Evolutionary conservation across 2,113 vertebrate species (phyloP), one percentile per base, ranked within the genome.

Genomic region (Lonchura striata): DNA sequence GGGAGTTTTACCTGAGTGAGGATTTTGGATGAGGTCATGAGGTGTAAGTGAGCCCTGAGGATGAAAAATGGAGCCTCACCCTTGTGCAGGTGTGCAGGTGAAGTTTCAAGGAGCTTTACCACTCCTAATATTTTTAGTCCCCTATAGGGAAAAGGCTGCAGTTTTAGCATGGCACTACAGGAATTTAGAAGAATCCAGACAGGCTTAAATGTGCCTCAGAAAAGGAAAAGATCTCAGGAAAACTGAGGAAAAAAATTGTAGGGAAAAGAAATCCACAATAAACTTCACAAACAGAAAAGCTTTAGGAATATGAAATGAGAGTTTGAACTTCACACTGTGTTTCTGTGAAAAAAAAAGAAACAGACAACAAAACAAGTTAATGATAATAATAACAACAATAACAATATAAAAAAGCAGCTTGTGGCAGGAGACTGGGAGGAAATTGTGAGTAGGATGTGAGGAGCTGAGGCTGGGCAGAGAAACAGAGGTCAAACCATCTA

Each of bases 21-120:
- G 63, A 56, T 87, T 92, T 94, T 82, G 31, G 44, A 91, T 81
- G 82, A 96, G 71, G 39, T 81, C 79, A 66, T 13, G 60, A 86
- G 35, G 33, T 92, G 52, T 22, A 30, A 95, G 75, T 19, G 75
- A 90, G 71, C 85, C 91, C 56, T 0, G 2, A 86, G 92, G 88
- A 94, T 89, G 71, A 47, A 82, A 82, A 85, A 85, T 0, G 1
- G 41, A 84, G 91, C 72, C 88, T 94, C 88, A 74, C 52, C 71
- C 84, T 65, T 64, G 28, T 8, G 10, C 87, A 93, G 90, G 75
- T 94, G 85, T 93, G 82, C 81, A 37, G 83, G 81, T 81, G 78
- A 96, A 92, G 66, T 14, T 87, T 63, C 82, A 90, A 63, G 28
- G 46, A 91, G 35, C 17, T 95, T 63, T 79, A 82, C 9, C 39